Conservation (phyloP, 1,140 invertebrate genomes). For the Conopomorpha cramerella region DNA sequence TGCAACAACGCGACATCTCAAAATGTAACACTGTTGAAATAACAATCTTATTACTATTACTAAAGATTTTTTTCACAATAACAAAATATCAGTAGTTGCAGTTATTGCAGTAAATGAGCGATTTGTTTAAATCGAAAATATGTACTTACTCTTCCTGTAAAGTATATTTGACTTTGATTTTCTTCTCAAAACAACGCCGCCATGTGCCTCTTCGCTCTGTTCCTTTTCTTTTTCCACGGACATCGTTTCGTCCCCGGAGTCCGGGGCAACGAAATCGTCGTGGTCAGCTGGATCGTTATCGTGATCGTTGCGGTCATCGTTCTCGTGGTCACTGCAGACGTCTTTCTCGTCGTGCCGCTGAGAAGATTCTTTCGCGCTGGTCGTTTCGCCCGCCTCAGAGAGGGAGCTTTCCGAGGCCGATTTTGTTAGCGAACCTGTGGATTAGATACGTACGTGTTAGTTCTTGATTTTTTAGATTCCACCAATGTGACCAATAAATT, state of each 20-base stretch:
- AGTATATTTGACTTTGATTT: conserved; percentile 67
- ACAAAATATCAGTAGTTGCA: too few relatives aligned
- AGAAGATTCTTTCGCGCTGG: conserved; percentile 71
- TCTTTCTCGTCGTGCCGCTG: conserved; percentile 74
- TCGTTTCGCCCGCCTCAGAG: conserved; percentile 71
- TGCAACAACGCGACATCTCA: too few relatives aligned
- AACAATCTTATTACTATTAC: too few relatives aligned
- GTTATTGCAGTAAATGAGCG: too few relatives aligned
- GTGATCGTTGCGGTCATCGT: conserved; percentile 12
- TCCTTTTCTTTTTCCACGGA: conserved; percentile 20
- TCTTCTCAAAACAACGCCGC: conserved; percentile 65
- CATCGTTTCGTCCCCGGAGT: conserved; percentile 27
- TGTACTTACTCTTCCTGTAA: conserved; percentile 69
- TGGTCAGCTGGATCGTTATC: conserved; percentile 25
- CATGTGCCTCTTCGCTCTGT: conserved; percentile 50
- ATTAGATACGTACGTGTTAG: too few relatives aligned
- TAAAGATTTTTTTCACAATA: too few relatives aligned
- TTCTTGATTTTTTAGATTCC: conserved; percentile 9
- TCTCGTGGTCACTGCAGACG: conserved; percentile 66
- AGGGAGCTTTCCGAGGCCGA: conserved; percentile 86
- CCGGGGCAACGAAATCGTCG: conserved; percentile 28
- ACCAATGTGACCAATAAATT: too few relatives aligned
- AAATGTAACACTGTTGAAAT: too few relatives aligned
- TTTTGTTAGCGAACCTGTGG: conserved; percentile 62
- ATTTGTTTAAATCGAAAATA: too few relatives aligned